Evolutionary conservation across 2,797 vertebrate genomes (phyloP).

Genomic region (Chrysolophus pictus): DNA sequence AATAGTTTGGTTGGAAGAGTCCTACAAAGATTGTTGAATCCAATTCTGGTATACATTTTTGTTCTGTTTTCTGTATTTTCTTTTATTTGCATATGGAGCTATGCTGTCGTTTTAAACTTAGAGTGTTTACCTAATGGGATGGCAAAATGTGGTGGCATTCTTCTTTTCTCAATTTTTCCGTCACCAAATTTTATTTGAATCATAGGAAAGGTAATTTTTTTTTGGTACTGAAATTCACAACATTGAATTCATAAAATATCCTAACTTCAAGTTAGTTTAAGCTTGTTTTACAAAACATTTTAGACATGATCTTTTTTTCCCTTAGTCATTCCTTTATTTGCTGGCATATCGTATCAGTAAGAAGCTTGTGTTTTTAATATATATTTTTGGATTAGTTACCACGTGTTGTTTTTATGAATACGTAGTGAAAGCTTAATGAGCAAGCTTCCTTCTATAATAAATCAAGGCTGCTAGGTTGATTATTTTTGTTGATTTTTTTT

Average conservation of each 20-base stretch:
- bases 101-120: background rate
- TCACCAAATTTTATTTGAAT: background rate
- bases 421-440: constrained; percentile 21
- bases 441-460: background rate
- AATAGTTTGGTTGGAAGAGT: background rate
- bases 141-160: too few relatives aligned
- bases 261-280: background rate
- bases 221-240: background rate
- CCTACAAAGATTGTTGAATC: background rate
- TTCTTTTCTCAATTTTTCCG: background rate
- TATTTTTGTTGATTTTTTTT: background rate
- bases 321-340: background rate
- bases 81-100: background rate
- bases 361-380: background rate
- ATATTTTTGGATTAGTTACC: background rate
- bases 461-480: background rate
- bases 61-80: background rate
- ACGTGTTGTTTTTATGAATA: background rate
- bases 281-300: background rate
- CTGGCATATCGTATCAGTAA: accelerated
- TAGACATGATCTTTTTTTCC: background rate
- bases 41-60: background rate
- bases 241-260: background rate
- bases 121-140: background rate
- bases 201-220: accelerated